phyloP scores from a whole-genome alignment of 2,113 vertebrate genomes.

The Heptranchias perlo region DNA sequence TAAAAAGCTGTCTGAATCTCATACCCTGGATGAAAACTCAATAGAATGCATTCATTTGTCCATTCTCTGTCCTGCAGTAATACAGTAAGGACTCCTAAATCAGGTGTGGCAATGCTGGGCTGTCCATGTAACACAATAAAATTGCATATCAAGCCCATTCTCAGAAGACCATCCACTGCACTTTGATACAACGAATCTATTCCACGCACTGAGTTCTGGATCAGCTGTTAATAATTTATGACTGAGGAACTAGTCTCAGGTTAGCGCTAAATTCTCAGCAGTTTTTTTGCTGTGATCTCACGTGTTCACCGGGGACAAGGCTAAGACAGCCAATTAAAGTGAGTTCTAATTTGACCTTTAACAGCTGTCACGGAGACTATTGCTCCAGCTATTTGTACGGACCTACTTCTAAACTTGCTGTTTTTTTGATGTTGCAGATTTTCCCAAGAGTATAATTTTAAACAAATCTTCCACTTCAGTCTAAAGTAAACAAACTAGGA shows the following conservation, averaged over 20 bases:
- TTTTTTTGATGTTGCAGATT: background rate
- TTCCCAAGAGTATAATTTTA: background rate
- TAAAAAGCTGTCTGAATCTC: background rate
- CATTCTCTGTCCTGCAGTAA: background rate
- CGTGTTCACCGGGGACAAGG: constrained; percentile 27
- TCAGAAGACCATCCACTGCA: constrained; percentile 4
- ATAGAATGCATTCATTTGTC: background rate
- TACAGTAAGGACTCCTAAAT: constrained; percentile 19
- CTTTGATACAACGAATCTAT: background rate
- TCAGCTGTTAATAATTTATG: constrained; percentile 33
- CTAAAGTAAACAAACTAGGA: background rate
- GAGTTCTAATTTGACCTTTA: constrained; percentile 36
- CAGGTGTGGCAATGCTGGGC: background rate
- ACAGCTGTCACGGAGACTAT: constrained; percentile 27
- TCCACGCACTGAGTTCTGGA: constrained; percentile 16
- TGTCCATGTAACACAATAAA: background rate
- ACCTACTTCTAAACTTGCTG: background rate
- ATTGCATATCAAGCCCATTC: background rate
- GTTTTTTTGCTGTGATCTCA: constrained; percentile 11
- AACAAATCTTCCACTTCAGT: background rate
- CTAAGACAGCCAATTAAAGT: constrained; percentile 34
- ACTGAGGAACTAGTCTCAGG: constrained; percentile 16
- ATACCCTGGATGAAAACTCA: background rate
- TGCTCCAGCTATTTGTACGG: background rate
- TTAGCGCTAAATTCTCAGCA: constrained; percentile 10